Conservation (phyloP, 2,888 invertebrate species). For the Geotrupes spiniger region DNA sequence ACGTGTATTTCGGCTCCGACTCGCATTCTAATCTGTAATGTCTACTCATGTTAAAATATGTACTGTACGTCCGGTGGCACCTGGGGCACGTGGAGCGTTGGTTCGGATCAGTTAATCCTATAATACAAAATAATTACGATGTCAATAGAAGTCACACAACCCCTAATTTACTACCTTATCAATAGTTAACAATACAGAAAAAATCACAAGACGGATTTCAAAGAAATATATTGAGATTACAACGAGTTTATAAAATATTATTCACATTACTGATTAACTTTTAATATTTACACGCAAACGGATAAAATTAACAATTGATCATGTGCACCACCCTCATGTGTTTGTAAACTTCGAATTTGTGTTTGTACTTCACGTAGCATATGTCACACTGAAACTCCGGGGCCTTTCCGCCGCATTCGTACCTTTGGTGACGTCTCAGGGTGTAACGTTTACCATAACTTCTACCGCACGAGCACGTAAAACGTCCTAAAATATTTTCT, state of each 20-base stretch:
- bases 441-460: slow-evolving; percentile 59
- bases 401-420: slow-evolving; percentile 72
- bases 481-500: slow-evolving; percentile 18
- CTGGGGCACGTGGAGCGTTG: slow-evolving; percentile 1
- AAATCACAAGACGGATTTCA: too few relatives aligned
- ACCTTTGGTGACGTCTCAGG: slow-evolving; percentile 56
- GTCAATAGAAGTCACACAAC: too few relatives aligned
- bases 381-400: slow-evolving; percentile 77
- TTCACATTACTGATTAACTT: neutral
- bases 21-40: slow-evolving; percentile 8
- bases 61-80: slow-evolving; percentile 5
- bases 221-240: too few relatives aligned
- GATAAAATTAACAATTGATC: slow-evolving; percentile 5
- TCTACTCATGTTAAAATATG: slow-evolving; percentile 7
- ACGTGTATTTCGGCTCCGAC: slow-evolving; percentile 3
- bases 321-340: slow-evolving; percentile 15
- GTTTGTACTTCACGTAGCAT: slow-evolving; percentile 48
- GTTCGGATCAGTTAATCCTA: neutral
- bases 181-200: too few relatives aligned
- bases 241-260: neutral
- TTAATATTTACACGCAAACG: neutral
- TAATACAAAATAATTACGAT: too few relatives aligned
- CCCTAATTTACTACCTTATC: too few relatives aligned
- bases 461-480: slow-evolving; percentile 51
- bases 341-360: slow-evolving; percentile 20